Base-by-base conservation (phyloP, 2,113 vertebrate genomes). In the Malurus alboscapulatus region DNA sequence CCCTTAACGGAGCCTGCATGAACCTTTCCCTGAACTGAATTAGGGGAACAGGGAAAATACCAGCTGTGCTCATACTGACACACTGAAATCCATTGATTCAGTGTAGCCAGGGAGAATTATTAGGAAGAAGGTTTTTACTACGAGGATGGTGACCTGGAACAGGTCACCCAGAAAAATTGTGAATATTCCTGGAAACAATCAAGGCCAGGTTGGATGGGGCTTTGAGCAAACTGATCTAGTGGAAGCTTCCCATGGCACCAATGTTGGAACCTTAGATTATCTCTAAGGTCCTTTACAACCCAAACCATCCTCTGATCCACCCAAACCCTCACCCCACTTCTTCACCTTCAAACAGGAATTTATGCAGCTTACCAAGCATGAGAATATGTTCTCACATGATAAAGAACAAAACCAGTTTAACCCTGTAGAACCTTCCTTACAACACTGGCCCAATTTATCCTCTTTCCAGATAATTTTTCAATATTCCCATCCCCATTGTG, bases 211-310 rank as follows among this genome's bases (percentile, higher is more conserved):
- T 67, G 16, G 32, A 47, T 8, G 19, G 9, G 18, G 6, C 16
- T 74, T 74, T 58, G 38, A 88, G n/a, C 6, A 67, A 47, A 29
- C 5, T 47, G 18, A 6, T 67, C 24, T 59, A 12, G 47, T 25
- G 53, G 27, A 67, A 81, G 42, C 25, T n/a, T 67, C 16, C 15
- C 27, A 24, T 29, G 36, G 32, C 10, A 53, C 16, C 13, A 8
- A 7, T 14, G 7, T 6, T n/a, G 24, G 17, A 81, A 74, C 0
- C 0, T 34, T 34, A 59, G 24, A 21, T 40, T 3, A 53, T 25
- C 24, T 67, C 34, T 59, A 45, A n/a, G 11, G 53, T 74, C 16
- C 29, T 38, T 53, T 40, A 26, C 45, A 74, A 53, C 8, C 27
- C 38, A 59, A 67, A 66, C 4, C 27, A 18, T 7, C n/a, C 26